Conservation (phyloP, 2,113 vertebrate genomes). For the Engystomops pustulosus region DNA sequence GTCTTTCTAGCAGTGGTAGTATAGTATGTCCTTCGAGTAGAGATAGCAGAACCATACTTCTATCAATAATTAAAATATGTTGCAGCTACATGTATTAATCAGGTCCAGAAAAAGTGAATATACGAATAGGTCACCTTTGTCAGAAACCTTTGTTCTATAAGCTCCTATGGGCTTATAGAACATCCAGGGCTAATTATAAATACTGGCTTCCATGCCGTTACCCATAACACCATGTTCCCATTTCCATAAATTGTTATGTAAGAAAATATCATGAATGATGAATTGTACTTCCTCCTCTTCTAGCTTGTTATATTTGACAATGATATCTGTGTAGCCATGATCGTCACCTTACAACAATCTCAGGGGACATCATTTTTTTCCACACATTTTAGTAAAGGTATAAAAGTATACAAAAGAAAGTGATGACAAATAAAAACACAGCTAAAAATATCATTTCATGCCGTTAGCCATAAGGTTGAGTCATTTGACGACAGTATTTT, state of each 20-base stretch:
- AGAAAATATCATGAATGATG: constrained; percentile 34
- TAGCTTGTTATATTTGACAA: constrained; percentile 26
- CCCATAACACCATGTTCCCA: constrained; percentile 58
- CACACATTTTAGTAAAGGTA: too few species aligned
- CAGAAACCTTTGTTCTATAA: background rate
- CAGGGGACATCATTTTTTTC: background rate
- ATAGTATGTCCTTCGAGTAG: too few species aligned
- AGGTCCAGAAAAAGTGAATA: background rate
- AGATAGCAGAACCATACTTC: too few species aligned
- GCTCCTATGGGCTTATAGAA: constrained; percentile 1
- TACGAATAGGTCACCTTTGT: background rate
- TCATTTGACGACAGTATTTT: too few species aligned
- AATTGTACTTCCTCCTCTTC: background rate
- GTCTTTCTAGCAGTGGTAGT: too few species aligned
- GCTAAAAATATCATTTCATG: too few species aligned
- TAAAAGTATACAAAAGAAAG: too few species aligned
- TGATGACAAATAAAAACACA: too few species aligned
- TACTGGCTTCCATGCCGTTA: background rate
- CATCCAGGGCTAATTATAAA: constrained; percentile 18
- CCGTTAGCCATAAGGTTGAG: too few species aligned
- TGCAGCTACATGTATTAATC: background rate
- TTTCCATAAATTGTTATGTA: constrained; percentile 57
- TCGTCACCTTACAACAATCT: background rate
- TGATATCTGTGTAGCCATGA: constrained; percentile 22
- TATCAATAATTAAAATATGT: too few species aligned